phyloP scores from a whole-genome alignment of 2,113 vertebrate species.

The Gallinago jamesoni region DNA sequence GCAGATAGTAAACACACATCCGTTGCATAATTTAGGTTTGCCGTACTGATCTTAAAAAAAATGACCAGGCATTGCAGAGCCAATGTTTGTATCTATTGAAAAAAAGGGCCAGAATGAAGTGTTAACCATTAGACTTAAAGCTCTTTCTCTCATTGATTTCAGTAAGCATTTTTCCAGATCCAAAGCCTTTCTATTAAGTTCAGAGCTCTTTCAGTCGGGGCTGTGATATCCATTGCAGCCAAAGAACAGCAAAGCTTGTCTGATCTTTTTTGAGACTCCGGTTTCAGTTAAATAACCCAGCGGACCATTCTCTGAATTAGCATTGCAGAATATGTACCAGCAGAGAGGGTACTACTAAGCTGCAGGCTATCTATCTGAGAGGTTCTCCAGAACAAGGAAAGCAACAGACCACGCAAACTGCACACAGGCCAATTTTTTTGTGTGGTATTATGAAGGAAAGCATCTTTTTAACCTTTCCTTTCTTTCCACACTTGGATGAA shows the following conservation, averaged over 20 bases:
- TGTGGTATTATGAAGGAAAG: neutral
- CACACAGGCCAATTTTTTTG: neutral
- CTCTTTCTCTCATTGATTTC: constrained; percentile 10
- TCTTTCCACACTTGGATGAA: neutral
- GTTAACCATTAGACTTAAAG: neutral
- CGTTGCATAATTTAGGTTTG: neutral
- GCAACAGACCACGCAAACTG: neutral
- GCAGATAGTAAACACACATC: neutral
- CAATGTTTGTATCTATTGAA: neutral
- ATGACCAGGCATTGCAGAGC: constrained; percentile 13
- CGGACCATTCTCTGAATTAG: neutral
- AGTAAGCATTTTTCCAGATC: constrained; percentile 24
- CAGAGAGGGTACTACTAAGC: neutral
- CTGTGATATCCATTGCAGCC: neutral
- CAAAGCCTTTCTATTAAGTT: neutral
- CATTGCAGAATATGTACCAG: neutral
- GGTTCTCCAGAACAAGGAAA: neutral
- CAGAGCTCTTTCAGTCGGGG: neutral
- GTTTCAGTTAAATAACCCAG: neutral
- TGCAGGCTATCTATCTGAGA: neutral
- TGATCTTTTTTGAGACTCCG: neutral
- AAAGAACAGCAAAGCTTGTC: constrained; percentile 21
- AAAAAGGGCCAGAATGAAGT: constrained; percentile 6
- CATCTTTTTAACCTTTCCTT: neutral
- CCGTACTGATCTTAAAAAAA: constrained; percentile 30